Percentiles rank a stretch among this genome's conserved stretches.
Evolutionary conservation across 1,140 invertebrate species (phyloP).

Genomic region (Anagrus nilaparvatae): DNA sequence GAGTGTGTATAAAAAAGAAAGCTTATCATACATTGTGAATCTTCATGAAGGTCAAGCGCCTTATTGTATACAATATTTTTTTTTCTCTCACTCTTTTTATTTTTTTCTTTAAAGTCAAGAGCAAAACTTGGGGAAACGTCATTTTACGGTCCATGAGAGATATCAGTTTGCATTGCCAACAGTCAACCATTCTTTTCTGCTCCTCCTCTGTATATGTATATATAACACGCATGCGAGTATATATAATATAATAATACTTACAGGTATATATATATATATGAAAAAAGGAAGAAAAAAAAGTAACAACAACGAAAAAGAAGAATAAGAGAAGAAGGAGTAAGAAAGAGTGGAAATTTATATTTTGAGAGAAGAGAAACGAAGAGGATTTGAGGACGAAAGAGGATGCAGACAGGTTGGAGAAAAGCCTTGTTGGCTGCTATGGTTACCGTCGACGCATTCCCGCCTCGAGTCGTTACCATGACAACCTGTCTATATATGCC

Average conservation of each 20-base stretch:
- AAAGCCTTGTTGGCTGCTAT: conserved; percentile 40
- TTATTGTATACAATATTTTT: too few species aligned
- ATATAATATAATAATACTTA: conserved; percentile 8
- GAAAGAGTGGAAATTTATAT: conserved; percentile 18
- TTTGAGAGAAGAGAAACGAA: conserved; percentile 36
- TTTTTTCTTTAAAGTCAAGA: too few species aligned
- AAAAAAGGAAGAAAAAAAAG: background rate
- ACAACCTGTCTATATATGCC: conserved; percentile 32
- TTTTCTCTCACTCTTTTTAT: too few species aligned
- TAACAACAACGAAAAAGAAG: conserved; percentile 1
- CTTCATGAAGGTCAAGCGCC: too few species aligned
- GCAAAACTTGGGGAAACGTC: too few species aligned
- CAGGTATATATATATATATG: background rate
- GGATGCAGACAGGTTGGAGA: conserved; percentile 38
- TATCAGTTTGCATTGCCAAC: too few species aligned
- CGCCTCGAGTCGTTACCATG: conserved; percentile 42
- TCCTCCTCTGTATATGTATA: conserved; percentile 18
- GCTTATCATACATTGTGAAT: too few species aligned
- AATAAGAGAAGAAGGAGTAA: conserved; percentile 1
- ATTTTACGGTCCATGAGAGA: too few species aligned
- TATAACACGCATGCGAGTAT: conserved; percentile 3
- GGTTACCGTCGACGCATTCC: conserved; percentile 45
- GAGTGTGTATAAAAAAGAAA: too few species aligned
- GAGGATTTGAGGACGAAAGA: conserved; percentile 33
- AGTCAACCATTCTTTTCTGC: conserved; percentile 15